A percentile compares a stretch with the other conserved stretches of the same genome.
Conservation (phyloP, 2,113 vertebrate genomes). For the Mustela lutreola region DNA sequence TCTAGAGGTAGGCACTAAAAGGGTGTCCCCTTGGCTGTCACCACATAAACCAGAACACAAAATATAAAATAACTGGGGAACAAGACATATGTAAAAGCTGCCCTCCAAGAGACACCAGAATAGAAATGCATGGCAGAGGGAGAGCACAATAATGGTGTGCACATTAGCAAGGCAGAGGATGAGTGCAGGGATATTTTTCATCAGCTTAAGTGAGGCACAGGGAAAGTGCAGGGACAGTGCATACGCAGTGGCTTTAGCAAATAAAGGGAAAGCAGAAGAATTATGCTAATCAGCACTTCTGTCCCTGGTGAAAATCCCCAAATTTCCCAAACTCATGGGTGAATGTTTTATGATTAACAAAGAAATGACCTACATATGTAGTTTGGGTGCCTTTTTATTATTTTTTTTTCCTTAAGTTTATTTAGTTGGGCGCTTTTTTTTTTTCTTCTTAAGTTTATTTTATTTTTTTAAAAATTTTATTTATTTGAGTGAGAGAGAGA, state of each 20-base stretch:
- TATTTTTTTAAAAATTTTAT: too few relatives aligned
- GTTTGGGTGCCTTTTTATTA: neutral
- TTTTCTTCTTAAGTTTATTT: too few relatives aligned
- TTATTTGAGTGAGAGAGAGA: too few relatives aligned
- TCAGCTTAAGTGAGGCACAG: neutral
- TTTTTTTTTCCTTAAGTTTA: too few relatives aligned
- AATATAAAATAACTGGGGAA: neutral
- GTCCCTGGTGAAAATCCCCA: neutral
- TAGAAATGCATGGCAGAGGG: neutral
- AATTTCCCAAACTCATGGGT: neutral
- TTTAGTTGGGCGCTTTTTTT: neutral
- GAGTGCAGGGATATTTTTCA: neutral
- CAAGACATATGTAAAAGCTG: neutral
- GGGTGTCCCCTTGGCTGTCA: neutral
- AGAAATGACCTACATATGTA: neutral
- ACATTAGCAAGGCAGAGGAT: neutral
- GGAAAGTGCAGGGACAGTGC: neutral
- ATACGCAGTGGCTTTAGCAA: neutral
- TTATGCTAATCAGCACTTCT: neutral
- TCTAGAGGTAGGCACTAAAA: neutral
- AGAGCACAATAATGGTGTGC: neutral
- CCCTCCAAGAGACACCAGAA: neutral
- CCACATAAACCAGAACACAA: neutral
- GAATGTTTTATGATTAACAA: neutral
- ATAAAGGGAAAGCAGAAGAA: neutral